Percentiles rank a stretch among this genome's conserved stretches.
phyloP scores from a whole-genome alignment of 1,140 invertebrate species.

The Papilio xuthus region DNA sequence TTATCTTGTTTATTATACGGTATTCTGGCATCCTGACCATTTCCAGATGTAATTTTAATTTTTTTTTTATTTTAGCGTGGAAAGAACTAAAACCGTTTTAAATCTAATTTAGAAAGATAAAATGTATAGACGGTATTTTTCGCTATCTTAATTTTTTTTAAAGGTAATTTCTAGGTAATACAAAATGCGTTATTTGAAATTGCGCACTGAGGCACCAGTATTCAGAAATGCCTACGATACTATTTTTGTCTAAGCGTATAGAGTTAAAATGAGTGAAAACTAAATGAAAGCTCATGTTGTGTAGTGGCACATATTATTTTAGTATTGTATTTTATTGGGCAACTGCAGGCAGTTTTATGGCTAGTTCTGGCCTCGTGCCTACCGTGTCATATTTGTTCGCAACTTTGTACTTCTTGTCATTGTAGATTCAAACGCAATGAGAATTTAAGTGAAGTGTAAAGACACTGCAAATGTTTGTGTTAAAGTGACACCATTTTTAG shows the following conservation, averaged over 20 bases:
- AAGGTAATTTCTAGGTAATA: background rate
- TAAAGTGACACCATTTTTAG: background rate
- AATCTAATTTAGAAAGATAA: too few relatives aligned
- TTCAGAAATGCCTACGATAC: background rate
- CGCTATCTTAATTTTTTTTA: too few relatives aligned
- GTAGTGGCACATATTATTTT: background rate
- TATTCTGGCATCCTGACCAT: background rate
- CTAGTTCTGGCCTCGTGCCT: background rate
- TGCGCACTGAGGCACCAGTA: too few relatives aligned
- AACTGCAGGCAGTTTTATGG: background rate
- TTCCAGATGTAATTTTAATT: background rate
- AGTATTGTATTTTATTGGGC: background rate
- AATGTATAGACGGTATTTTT: too few relatives aligned
- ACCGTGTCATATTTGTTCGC: background rate
- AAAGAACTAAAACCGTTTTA: too few relatives aligned
- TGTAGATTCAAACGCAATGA: constrained; percentile 5
- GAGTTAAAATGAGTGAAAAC: background rate
- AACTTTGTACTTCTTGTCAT: background rate
- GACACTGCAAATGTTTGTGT: background rate
- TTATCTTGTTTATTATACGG: background rate
- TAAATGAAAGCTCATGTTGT: background rate
- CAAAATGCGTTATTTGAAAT: too few relatives aligned
- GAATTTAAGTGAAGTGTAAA: background rate
- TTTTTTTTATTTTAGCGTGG: background rate
- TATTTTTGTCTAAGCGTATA: background rate